Evolutionary conservation across 1,140 invertebrate genomes (phyloP), one percentile per base, ranked within the genome.

Genomic region (Octopus bimaculoides): DNA sequence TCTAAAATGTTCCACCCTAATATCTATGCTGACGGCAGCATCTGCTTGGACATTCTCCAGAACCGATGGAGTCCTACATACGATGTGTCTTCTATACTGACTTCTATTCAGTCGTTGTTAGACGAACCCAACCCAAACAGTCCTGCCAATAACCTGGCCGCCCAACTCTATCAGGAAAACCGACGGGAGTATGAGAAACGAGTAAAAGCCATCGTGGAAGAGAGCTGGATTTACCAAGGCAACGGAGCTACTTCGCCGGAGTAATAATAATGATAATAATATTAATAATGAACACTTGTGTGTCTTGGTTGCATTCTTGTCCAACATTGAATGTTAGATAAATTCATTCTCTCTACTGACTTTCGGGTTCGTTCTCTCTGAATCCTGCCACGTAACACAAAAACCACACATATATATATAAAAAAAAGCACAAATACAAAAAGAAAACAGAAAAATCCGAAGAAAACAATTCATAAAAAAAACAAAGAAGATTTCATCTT

Each of bases 1-100:
- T 99, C 97, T 80, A 89, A 90, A 87, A 91, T 91, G 98, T 99
- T 99, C 92, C 98, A 99, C 93, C 98, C 98, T 79, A 99, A 99
- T 93, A 71, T 89, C 80, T 84, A 75, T 56, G 80, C 66, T 5
- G 66, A 71, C 14, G 66, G 66, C 6, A 71, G 66, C 81, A 54
- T 71, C 14, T 71, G 66, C 14, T 20, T 71, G 66, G 66, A 71
- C 66, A 71, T 71, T 17, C 26, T 71, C 17, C 66, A 71, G 14
- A 71, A 71, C 66, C 66, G 66, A 20, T 71, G 66, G 66, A 71
- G 66, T 71, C 66, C 66, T 20, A 71, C 66, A 14, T 71, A 71
- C 66, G 66, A 71, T 20, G 66, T 71, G 5, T 71, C 66, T 26
- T 74, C 26, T 74, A 52, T 77, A 14, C 7, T 26, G 20, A 78